phyloP scores from a whole-genome alignment of 2,888 invertebrate genomes.

The Dichetophora obliterata region DNA sequence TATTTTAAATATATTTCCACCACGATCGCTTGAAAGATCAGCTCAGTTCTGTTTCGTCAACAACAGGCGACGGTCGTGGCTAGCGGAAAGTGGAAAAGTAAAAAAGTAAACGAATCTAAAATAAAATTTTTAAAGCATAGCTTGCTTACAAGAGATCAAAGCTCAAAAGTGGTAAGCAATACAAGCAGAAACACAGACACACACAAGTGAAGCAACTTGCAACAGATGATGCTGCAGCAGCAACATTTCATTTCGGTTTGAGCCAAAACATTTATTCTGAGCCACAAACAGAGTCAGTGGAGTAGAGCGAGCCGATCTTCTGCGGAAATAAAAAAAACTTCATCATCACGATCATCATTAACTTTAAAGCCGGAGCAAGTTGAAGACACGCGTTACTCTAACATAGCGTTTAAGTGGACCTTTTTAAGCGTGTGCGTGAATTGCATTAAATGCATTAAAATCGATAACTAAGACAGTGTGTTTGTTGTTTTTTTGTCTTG shows the following conservation, averaged over 20 bases:
- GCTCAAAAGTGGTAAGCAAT: background rate
- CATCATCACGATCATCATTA: background rate
- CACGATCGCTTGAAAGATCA: constrained; percentile 40
- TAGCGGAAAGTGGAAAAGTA: constrained; percentile 40
- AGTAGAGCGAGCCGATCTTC: constrained; percentile 14
- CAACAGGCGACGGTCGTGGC: constrained; percentile 58
- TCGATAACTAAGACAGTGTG: background rate
- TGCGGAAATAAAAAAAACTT: background rate
- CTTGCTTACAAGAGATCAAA: background rate
- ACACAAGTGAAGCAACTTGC: background rate
- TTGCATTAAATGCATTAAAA: constrained; percentile 24
- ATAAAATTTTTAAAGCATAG: background rate
- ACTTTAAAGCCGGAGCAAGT: background rate
- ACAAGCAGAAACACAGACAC: background rate
- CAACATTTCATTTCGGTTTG: background rate
- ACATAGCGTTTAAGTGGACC: background rate
- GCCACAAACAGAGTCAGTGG: constrained; percentile 18
- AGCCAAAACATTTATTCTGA: background rate
- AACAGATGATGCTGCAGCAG: background rate
- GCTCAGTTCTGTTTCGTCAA: constrained; percentile 63
- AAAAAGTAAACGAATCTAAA: constrained; percentile 8
- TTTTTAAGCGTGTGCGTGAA: background rate
- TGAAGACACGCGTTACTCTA: constrained; percentile 5
- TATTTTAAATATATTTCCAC: constrained; percentile 22
- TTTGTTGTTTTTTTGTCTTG: no score